Evolutionary conservation across 2,797 vertebrate species (phyloP).

Genomic region (Malacoraja senta): DNA sequence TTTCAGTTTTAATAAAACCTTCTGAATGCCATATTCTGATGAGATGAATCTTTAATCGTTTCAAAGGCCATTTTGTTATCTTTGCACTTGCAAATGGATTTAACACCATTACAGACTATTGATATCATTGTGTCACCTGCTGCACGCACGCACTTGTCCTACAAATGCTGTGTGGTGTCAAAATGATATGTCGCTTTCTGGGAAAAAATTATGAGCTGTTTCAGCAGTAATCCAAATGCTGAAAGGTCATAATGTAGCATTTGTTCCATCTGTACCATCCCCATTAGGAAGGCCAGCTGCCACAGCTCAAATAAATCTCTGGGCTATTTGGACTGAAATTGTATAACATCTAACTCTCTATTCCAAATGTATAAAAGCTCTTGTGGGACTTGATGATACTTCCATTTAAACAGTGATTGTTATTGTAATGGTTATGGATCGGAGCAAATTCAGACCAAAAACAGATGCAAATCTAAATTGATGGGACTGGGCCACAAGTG

Average conservation of each 20-base stretch:
- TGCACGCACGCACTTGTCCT: neutral
- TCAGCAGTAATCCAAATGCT: neutral
- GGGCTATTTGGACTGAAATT: neutral
- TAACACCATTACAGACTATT: neutral
- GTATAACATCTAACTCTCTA: neutral
- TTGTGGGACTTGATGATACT: neutral
- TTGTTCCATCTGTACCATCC: conserved; percentile 1
- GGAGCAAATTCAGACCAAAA: neutral
- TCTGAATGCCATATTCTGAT: neutral
- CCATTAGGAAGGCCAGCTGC: conserved; percentile 24
- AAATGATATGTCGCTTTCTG: neutral
- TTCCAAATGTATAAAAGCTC: neutral
- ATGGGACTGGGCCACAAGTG: neutral
- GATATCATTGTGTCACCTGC: neutral
- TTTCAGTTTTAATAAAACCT: neutral
- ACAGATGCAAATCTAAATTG: neutral
- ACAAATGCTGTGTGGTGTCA: neutral
- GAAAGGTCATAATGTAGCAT: neutral
- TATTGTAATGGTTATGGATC: conserved; percentile 13
- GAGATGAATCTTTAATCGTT: neutral
- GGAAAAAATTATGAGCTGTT: neutral
- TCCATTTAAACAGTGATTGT: neutral
- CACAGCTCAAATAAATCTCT: neutral
- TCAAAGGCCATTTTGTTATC: conserved; percentile 20
- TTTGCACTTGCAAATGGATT: neutral